phyloP scores from a whole-genome alignment of 2,888 invertebrate species.

The Cylindroiulus punctatus region DNA sequence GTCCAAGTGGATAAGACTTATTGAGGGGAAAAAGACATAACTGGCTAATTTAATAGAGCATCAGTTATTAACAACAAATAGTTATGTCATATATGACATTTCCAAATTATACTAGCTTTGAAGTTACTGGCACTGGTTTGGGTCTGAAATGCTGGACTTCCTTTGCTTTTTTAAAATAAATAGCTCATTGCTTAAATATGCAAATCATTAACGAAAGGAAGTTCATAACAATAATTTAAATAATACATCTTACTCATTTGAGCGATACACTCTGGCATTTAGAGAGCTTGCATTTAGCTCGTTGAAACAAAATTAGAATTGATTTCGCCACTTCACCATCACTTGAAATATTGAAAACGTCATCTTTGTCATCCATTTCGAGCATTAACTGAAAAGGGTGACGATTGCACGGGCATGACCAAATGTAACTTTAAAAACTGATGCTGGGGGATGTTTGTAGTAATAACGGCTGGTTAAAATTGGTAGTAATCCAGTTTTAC shows the following conservation, averaged over 20 bases:
- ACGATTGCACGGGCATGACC: not conserved
- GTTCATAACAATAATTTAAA: slow-evolving; percentile 22
- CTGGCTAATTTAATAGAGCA: slow-evolving; percentile 20
- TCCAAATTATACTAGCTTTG: not conserved
- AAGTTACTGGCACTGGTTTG: not conserved
- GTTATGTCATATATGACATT: not conserved
- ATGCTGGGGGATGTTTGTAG: not conserved
- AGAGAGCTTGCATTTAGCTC: not conserved
- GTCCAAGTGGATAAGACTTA: not conserved
- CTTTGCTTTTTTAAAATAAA: not conserved
- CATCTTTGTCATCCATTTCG: not conserved
- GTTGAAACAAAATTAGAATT: not conserved
- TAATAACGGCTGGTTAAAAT: slow-evolving; percentile 16
- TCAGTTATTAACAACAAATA: slow-evolving; percentile 23
- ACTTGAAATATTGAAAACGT: not conserved
- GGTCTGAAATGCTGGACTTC: not conserved
- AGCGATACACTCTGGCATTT: not conserved
- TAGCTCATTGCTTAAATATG: slow-evolving; percentile 22
- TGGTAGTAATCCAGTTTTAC: slow-evolving; percentile 33
- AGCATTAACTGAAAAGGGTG: not conserved
- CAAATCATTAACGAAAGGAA: not conserved
- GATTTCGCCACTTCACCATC: not conserved
- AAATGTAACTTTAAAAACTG: not conserved
- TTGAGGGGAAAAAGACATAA: not conserved
- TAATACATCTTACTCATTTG: not conserved